phyloP scores from a whole-genome alignment of 2,113 vertebrate species.

The Phyllostomus hastatus region DNA sequence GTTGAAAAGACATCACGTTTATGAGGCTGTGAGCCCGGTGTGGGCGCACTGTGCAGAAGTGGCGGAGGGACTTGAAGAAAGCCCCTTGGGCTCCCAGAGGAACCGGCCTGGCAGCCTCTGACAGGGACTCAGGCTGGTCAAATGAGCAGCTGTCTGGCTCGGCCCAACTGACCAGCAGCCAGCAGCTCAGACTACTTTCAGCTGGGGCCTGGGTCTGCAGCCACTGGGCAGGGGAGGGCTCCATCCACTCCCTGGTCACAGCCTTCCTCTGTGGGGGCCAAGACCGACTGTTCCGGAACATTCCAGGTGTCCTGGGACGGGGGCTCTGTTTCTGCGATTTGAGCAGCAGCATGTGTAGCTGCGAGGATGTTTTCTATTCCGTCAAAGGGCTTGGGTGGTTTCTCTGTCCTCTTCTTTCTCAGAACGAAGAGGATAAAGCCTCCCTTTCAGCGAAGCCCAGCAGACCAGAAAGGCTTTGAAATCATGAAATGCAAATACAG shows the following conservation, averaged over 20 bases:
- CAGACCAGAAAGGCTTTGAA: slow-evolving; percentile 46
- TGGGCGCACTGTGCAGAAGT: accelerated
- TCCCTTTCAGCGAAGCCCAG: slow-evolving; percentile 40
- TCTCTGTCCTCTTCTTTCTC: slow-evolving; percentile 55
- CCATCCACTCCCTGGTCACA: neutral
- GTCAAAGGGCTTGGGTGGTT: slow-evolving; percentile 8
- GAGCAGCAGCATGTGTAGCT: neutral
- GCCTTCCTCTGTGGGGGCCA: neutral
- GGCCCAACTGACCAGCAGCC: neutral
- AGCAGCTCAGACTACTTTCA: neutral
- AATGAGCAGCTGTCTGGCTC: neutral
- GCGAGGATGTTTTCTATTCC: slow-evolving; percentile 18
- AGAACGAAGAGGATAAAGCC: slow-evolving; percentile 59
- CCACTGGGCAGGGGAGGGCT: neutral
- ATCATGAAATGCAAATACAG: slow-evolving; percentile 54
- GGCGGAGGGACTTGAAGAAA: neutral
- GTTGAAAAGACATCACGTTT: too few species aligned
- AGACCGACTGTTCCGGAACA: neutral
- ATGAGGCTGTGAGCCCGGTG: accelerated
- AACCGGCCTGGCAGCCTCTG: neutral
- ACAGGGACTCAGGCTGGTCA: neutral
- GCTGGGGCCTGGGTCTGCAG: neutral
- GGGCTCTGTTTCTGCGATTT: neutral
- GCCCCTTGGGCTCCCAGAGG: neutral
- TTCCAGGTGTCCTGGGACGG: neutral